Base-by-base conservation (phyloP, 92 coral and sea anemone genomes). In the Porites rus region DNA sequence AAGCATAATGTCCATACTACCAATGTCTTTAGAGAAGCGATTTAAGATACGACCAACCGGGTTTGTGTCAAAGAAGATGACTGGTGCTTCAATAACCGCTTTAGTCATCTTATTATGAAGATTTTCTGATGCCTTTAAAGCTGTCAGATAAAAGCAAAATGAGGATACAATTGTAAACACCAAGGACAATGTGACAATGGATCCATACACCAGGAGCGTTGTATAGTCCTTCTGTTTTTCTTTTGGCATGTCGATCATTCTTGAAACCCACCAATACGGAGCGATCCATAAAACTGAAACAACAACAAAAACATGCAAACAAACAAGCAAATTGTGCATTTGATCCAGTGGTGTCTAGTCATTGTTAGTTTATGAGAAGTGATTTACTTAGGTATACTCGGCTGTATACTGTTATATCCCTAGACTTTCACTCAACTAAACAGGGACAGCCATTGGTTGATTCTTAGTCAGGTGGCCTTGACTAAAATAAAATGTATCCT, bases 11-110 rank as follows among this genome's bases (percentile, higher is more conserved):
- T 82, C 86, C 78, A 82, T 70, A 21, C 77, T 28, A 17, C 86
- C 78, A 43, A 58, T 19, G 53, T 82, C 86, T 31, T 70, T 82
- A 6, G 86, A 82, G 78, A 82, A 82, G 22, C 86, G 86, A 61
- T 82, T 82, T 51, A 82, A 28, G 31, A 28, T 28, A 28, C 31
- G 31, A 28, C 31, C 31, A 28, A 28, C 31, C 0, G 31, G 31
- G 51, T 69, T 81, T 22, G 76, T 81, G 28, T 81, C 85, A 19
- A 81, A 81, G 77, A 81, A 81, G n/a, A 81, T 16, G 16, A 69
- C 77, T n/a, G 85, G 77, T 69, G 85, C 85, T 71, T 81, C 28
- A 12, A 81, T 9, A 28, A 81, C 69, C 13, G 83, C 74, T 51
- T 79, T 66, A 19, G 73, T 79, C 83, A 79, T 79, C 73, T 65